Base-by-base conservation (phyloP, 2,797 vertebrate species). In the Chiroxiphia lanceolata region DNA sequence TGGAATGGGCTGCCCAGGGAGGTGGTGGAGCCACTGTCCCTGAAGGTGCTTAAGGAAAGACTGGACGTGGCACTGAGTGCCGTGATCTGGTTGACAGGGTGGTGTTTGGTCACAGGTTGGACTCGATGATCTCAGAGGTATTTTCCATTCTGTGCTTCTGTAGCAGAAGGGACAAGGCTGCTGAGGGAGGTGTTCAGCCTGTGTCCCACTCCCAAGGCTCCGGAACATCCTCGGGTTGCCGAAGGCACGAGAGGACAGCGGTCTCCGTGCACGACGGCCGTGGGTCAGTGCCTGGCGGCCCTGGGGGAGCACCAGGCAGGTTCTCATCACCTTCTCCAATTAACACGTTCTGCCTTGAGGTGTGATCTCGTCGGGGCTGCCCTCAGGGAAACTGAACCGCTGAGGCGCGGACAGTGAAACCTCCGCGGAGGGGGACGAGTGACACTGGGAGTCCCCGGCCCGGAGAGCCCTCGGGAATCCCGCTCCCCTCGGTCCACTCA, bases 331-430 rank as follows among this genome's bases (percentile, higher is more conserved):
- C 26, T 31, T 61, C 42, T 31, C 1, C 9, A 36, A 34, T 8
- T 13, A 53, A 27, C 5, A 3, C 10, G 4, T 10, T 31, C 59
- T 11, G 31, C n/a, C 23, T 11, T 2, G n/a, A 1, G 9, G 13
- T 20, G 21, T 6, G 19, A 44, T 31, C 45, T 18, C 7, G 25
- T 20, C 12, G 11, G 31, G 13, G 7, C 27, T n/a, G 10, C 6
- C 12, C 31, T 7, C 19, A 6, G 44, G 1, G 3, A 8, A 42
- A 14, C 15, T 1, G 15, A 34, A 27, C 27, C 0, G 0, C 36
- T 4, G 29, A 20, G 25, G 31, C 17, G 5, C 2, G 6, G 10
- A 4, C 5, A 9, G 7, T 2, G 63, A 15, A 20, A 16, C 4
- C 26, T 48, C 19, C 23, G 10, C 76, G 16, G 18, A 7, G 4